Evolutionary conservation across 2,113 vertebrate species (phyloP), one percentile per base, ranked within the genome.

Genomic region (Mola mola): DNA sequence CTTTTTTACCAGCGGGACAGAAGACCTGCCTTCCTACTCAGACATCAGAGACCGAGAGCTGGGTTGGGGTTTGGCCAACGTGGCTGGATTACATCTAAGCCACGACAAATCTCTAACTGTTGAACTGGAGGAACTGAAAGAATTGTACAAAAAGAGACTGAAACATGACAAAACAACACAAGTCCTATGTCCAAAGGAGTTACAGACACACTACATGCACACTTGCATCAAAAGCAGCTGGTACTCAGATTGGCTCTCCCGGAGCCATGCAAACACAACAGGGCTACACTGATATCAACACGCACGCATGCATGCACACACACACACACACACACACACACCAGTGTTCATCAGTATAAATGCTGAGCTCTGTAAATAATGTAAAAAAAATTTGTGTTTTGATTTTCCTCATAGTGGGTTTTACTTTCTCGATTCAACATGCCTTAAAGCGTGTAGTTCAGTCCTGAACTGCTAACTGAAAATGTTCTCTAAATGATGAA

Each of bases 401-500:
- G 50, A 61, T 72, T 81, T 67, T 58, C 50, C 58, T 73, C 61
- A 53, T 73, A 69, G 55, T 74, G 52, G 53, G 33, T 83, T 87
- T 87, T 80, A 70, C 48, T 85, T 86, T 72, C 73, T 82, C 61
- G 75, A 75, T 82, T 87, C 68, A 88, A 86, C 88, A 91, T 91
- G 92, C 92, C 90, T 93, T 93, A 91, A 90, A 82, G 79, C 90
- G 88, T 91, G 89, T 83, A 91, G 84, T 84, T 79, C 40, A 57
- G 77, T 83, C 74, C 57, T 49, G 61, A 70, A 81, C 10, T 61
- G 78, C 77, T 61, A 79, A 85, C 72, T 74, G 79, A 76, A 79
- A 72, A 67, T 64, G 34, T 66, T 79, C 67, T 82, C 28, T 13
- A 37, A 43, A 65, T 36, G 46, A 40, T 13, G 8, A 66, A 29